These are phyloP conservation scores for Priocnemis perturbator DNA, from an alignment of 2,888 invertebrate species.

Conservation along the genomic window DNA sequence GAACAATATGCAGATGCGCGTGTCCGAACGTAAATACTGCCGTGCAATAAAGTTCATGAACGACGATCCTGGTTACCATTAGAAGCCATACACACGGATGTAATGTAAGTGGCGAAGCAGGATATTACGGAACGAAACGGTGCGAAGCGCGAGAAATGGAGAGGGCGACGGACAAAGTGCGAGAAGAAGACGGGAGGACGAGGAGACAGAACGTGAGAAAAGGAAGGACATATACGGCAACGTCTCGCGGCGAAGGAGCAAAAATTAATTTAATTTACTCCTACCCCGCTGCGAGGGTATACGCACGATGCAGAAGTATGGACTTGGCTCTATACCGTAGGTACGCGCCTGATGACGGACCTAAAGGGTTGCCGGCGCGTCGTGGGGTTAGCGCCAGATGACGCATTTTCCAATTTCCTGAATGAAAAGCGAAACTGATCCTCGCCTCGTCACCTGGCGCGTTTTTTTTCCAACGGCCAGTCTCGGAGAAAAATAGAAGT, in stretches of 20 bases:
- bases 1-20: too few relatives aligned
- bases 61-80: too few relatives aligned
- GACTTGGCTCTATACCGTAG: not conserved
- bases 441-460: slow-evolving; percentile 65
- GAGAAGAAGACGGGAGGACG: too few relatives aligned
- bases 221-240: too few relatives aligned
- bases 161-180: too few relatives aligned
- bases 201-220: too few relatives aligned
- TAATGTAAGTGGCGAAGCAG: too few relatives aligned
- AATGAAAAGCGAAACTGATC: slow-evolving; percentile 69
- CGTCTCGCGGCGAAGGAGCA: slow-evolving; percentile 16
- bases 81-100: too few relatives aligned
- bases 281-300: slow-evolving; percentile 63
- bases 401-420: slow-evolving; percentile 71
- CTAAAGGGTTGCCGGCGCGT: slow-evolving; percentile 63
- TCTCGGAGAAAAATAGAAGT: not conserved
- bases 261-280: slow-evolving; percentile 69
- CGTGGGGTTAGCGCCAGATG: slow-evolving; percentile 61
- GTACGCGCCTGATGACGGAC: slow-evolving; percentile 15
- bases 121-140: too few relatives aligned
- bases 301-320: slow-evolving; percentile 9
- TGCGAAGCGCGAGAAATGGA: too few relatives aligned
- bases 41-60: too few relatives aligned
- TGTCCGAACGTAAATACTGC: too few relatives aligned
- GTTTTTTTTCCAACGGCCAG: slow-evolving; percentile 30